Percentiles rank a stretch among this genome's conserved stretches.
Evolutionary conservation across 2,113 vertebrate species (phyloP).

Genomic region (Siphamia tubifer): DNA sequence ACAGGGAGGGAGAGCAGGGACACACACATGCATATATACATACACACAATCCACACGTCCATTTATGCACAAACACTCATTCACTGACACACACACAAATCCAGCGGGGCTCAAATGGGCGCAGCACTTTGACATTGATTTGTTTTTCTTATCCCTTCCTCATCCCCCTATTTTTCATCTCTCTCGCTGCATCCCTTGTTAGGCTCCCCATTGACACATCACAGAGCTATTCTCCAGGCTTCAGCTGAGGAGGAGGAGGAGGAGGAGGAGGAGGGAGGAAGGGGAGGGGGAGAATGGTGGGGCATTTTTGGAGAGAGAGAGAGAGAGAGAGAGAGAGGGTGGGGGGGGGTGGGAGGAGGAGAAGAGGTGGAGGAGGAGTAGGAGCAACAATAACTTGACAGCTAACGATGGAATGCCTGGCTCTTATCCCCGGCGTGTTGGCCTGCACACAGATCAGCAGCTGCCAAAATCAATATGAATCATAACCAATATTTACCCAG

Average conservation of each 20-base stretch:
- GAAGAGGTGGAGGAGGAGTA: constrained; percentile 21
- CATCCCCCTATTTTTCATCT: constrained; percentile 67
- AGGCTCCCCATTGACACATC: constrained; percentile 73
- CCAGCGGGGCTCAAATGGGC: constrained; percentile 62
- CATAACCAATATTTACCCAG: constrained; percentile 79
- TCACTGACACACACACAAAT: constrained; percentile 55
- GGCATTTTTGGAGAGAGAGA: constrained; percentile 17
- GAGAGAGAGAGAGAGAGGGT: background rate
- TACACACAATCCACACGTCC: constrained; percentile 26
- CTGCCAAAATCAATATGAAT: constrained; percentile 79
- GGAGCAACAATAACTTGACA: constrained; percentile 64
- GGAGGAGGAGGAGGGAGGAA: background rate
- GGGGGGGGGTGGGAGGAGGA: constrained; percentile 24
- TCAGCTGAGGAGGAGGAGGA: constrained; percentile 33
- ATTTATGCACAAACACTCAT: constrained; percentile 26
- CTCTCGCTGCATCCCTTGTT: constrained; percentile 52
- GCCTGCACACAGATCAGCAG: constrained; percentile 71
- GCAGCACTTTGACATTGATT: constrained; percentile 74
- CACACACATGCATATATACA: constrained; percentile 60
- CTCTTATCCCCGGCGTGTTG: constrained; percentile 60
- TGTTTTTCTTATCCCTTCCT: constrained; percentile 69
- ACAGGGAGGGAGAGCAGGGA: constrained; percentile 39
- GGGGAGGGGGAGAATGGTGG: background rate
- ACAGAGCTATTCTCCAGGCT: constrained; percentile 52
- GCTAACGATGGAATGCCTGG: constrained; percentile 75